Base-by-base conservation (phyloP, 2,113 vertebrate species). In the Tupaia tana region DNA sequence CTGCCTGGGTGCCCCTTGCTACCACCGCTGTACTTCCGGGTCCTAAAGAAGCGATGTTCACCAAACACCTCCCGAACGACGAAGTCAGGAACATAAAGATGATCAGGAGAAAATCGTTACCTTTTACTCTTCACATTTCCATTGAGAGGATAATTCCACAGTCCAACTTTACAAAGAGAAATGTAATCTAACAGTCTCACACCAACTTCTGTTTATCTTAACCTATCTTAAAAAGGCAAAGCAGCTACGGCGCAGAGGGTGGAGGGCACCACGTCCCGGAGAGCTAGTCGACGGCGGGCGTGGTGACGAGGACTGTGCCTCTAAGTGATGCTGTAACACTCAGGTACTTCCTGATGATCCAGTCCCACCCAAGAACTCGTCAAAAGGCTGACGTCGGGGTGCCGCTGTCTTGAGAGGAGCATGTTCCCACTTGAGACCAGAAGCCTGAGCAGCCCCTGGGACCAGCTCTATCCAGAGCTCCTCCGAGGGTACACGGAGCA, bases 201-300 rank as follows among this genome's bases (percentile, higher is more conserved):
- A 1, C 5, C 5, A 25, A 63, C 25, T 20, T 27, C 59, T 19
- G 18, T 31, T 75, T 54, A 22, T 56, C 20, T 27, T 11, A 64
- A 3, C 24, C 56, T 6, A n/a, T n/a, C 56, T 58, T 16, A 59
- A 20, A 74, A 58, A 29, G 6, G 71, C 6, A n/a, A 10, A 3
- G 11, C 6, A 25, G 13, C 9, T 13, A 25, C 0, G 3, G 15
- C 1, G 0, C 0, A 7, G 13, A 31, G 20, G 31, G 31, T 4
- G 16, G 43, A 79, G 20, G 34, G 25, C 43, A 16, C 13, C 6
- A 22, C 3, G 22, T 31, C 9, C 4, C 0, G 67, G 11, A 12
- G 25, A 69, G 75, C 2, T 2, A 13, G 31, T 3, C 6, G 8
- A 7, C 43, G 43, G 43, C 43, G 43, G 43, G 43, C 3, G 43